Percentiles rank a stretch among this genome's conserved stretches.
phyloP scores from a whole-genome alignment of 1,140 invertebrate species.

The Drosophila simulans region DNA sequence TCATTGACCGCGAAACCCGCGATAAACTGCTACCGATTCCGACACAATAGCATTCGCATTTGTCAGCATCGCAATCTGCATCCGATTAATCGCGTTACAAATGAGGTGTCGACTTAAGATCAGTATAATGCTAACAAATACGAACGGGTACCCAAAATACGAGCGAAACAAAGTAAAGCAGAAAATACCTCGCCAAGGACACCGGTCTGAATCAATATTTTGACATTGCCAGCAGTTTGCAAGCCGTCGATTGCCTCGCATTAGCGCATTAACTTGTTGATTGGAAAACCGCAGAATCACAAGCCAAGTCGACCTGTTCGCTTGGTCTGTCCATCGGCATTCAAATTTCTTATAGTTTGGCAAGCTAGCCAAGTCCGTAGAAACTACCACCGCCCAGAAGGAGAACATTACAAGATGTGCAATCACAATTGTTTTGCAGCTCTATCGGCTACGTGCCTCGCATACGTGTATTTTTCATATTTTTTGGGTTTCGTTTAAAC shows the following conservation, averaged over 20 bases:
- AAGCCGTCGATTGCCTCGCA: constrained; percentile 53
- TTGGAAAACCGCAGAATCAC: background rate
- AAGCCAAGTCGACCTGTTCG: too few species aligned
- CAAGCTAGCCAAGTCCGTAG: background rate
- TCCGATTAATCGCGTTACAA: constrained; percentile 66
- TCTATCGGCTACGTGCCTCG: constrained; percentile 65
- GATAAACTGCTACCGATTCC: constrained; percentile 61
- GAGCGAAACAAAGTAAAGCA: background rate
- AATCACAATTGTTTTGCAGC: constrained; percentile 57
- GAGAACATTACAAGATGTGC: background rate
- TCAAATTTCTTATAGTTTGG: too few species aligned
- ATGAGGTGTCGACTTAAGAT: constrained; percentile 79
- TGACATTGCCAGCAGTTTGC: constrained; percentile 50
- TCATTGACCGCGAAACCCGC: constrained; percentile 5
- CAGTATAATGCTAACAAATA: constrained; percentile 75
- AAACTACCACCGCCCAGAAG: background rate
- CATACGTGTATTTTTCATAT: constrained; percentile 63
- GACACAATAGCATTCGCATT: constrained; percentile 75
- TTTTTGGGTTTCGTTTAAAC: constrained; percentile 80
- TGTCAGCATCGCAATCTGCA: constrained; percentile 50
- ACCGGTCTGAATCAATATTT: constrained; percentile 60
- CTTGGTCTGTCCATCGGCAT: too few species aligned
- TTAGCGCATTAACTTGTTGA: constrained; percentile 45
- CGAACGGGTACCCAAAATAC: background rate
- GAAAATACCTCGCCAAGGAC: constrained; percentile 49